Evolutionary conservation across 1,140 invertebrate genomes (phyloP), one percentile per base, ranked within the genome.

Genomic region (Aleiodes sp.): DNA sequence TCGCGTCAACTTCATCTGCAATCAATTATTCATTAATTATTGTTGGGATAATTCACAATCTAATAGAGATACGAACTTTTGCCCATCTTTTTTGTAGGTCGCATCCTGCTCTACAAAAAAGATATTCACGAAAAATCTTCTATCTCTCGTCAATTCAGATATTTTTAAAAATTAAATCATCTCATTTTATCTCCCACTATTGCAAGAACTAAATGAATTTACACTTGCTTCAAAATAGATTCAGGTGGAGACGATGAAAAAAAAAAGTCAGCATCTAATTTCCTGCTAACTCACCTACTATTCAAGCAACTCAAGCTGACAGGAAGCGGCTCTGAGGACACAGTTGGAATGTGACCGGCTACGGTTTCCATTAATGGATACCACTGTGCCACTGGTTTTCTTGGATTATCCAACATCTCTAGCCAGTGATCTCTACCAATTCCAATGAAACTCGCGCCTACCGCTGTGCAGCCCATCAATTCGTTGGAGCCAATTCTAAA

Each of bases 381-480:
- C 94, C 94, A 95, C 80, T 96, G 94, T 2, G 94, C 92, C 0
- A 95, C 92, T 0, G 94, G 94, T 80, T 93, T 92, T 14, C 94
- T 87, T 4, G 94, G 92, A 84, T 92, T 94, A 78, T 95, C 93
- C 76, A 95, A 77, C 94, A 96, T 96, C 82, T 95, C 93, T 62
- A 92, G 87, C 95, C 95, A 97, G 80, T 97, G 95, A 78, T 96
- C 93, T 46, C 93, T 88, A 2, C 94, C 94, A 8, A 93, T 89
- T 12, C 94, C 93, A 60, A 93, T 91, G 73, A 92, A 90, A 61
- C 88, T 90, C 0, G 92, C 90, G 0, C 94, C 94, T 61, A 96
- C 92, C 2, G 91, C 92, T 26, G 92, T 91, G 79, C 92, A 94
- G 6, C 94, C 94, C 87, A 96, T 93, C 43, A 96, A 84, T 79